These are phyloP conservation scores for Chrysina gloriosa DNA, from an alignment of 2,888 invertebrate species.

Conservation along the genomic window DNA sequence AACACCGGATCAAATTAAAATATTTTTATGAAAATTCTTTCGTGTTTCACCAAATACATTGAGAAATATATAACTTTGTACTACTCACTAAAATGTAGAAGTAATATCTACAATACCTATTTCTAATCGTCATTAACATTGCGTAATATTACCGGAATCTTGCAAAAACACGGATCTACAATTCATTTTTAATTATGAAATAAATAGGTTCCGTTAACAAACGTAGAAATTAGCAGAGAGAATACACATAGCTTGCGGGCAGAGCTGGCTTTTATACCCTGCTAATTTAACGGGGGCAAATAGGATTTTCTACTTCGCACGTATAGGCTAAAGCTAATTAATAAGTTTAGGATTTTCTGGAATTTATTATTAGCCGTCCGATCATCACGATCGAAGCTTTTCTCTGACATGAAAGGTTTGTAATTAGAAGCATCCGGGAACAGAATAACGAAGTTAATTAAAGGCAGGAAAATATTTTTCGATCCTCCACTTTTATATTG, in stretches of 20 bases:
- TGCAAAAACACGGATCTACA: too few relatives aligned
- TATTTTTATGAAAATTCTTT: constrained; percentile 46
- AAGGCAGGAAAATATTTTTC: not conserved
- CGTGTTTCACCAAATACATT: constrained; percentile 33
- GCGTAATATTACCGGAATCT: too few relatives aligned
- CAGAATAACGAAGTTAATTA: constrained; percentile 22
- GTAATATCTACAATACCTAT: too few relatives aligned
- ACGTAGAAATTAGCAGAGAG: too few relatives aligned
- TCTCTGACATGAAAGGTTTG: constrained; percentile 8
- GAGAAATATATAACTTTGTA: constrained; percentile 3
- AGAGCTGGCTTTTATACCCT: too few relatives aligned
- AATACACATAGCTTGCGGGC: too few relatives aligned
- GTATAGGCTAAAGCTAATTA: constrained; percentile 2
- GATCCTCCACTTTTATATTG: not conserved
- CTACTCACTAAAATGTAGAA: not conserved
- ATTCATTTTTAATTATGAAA: too few relatives aligned
- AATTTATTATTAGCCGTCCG: constrained; percentile 24
- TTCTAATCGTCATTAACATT: too few relatives aligned
- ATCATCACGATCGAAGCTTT: constrained; percentile 2
- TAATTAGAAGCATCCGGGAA: constrained; percentile 3
- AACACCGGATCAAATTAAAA: constrained; percentile 45
- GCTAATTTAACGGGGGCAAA: not conserved
- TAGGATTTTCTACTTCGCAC: constrained; percentile 6
- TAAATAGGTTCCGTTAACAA: too few relatives aligned
- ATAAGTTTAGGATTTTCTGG: constrained; percentile 12